Evolutionary conservation across 2,113 vertebrate species (phyloP).

Genomic region (human (Homo sapiens)): DNA sequence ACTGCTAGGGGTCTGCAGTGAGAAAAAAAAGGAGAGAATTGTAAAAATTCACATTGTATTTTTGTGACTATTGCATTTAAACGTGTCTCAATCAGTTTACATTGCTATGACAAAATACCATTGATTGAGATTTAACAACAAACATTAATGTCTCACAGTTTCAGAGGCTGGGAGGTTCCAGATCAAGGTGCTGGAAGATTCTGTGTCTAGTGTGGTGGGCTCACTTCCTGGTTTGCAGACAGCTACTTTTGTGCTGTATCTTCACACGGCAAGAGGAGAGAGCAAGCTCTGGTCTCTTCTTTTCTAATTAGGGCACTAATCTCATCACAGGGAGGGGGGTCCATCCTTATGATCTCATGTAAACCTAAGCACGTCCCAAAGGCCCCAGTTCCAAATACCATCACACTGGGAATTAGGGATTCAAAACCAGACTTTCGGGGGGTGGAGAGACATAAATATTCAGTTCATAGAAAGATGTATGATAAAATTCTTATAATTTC

Average conservation of each 20-base stretch:
- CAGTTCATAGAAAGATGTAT: neutral
- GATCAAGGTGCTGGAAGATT: neutral
- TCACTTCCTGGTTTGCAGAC: neutral
- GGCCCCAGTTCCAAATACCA: neutral
- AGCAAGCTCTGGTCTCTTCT: neutral
- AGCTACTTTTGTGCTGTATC: neutral
- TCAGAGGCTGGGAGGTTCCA: neutral
- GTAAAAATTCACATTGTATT: neutral
- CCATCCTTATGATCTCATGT: neutral
- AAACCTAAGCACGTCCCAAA: neutral
- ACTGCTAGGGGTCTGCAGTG: neutral
- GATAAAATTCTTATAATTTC: neutral
- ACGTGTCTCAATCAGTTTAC: neutral
- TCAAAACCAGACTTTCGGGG: neutral
- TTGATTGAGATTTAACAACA: neutral
- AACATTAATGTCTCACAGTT: neutral
- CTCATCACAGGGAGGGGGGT: neutral
- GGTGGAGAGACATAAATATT: neutral
- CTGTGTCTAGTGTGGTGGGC: neutral
- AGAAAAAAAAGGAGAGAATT: neutral
- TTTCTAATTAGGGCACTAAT: neutral
- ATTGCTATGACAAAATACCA: neutral
- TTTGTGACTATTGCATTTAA: neutral
- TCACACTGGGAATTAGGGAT: neutral
- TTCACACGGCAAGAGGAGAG: neutral